These are phyloP conservation scores for Notocelia uddmanniana DNA, from an alignment of 2,888 invertebrate species.

Conservation along the genomic window DNA sequence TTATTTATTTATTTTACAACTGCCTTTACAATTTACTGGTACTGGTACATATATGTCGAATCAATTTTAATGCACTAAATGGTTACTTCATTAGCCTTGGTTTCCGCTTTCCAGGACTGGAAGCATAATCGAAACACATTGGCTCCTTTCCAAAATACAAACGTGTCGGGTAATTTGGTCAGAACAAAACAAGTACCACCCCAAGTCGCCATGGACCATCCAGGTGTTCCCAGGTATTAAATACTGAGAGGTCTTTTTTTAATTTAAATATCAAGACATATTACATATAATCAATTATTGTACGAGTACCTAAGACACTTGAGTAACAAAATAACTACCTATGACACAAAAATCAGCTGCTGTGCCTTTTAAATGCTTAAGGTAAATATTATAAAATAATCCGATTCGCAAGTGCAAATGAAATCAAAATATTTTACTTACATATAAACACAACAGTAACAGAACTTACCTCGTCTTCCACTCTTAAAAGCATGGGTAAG, in stretches of 20 bases:
- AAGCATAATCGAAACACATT: slow-evolving; percentile 16
- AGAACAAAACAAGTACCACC: neutral
- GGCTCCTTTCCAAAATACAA: neutral
- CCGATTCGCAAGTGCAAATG: neutral
- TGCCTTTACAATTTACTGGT: neutral
- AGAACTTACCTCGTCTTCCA: slow-evolving; percentile 23
- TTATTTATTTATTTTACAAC: no score
- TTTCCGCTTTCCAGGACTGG: neutral
- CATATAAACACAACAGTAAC: neutral
- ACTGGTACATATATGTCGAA: neutral
- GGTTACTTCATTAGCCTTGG: neutral
- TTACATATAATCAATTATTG: no score
- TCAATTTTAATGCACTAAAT: neutral
- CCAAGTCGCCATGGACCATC: no score
- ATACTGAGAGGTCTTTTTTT: no score
- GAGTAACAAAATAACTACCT: no score
- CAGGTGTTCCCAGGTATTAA: no score
- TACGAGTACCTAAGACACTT: no score
- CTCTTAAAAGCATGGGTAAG: neutral
- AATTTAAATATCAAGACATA: no score
- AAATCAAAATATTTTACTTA: neutral
- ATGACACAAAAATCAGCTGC: no score
- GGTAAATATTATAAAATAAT: neutral
- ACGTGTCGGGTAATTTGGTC: neutral
- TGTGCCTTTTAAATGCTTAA: no score